Base-by-base conservation (phyloP, 2,888 invertebrate genomes). In the Emmelina monodactyla region DNA sequence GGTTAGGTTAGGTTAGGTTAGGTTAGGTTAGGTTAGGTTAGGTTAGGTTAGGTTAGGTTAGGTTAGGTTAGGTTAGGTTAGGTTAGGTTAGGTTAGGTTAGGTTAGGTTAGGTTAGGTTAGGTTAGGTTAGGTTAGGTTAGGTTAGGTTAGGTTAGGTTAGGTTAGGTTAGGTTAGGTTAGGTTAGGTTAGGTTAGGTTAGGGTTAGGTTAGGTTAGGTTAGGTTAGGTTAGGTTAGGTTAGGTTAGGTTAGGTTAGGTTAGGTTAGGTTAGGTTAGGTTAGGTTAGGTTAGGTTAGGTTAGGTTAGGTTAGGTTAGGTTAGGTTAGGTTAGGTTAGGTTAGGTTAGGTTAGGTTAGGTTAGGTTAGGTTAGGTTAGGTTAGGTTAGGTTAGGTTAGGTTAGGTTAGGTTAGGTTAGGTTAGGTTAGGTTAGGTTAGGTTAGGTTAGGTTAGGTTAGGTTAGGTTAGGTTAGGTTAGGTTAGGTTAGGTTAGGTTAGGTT, bases 31-130 rank as follows among this genome's bases (percentile, higher is more conserved):
- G 39, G 40, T 42, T 39, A 41, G 40, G 42, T 41, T 40, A 45
- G 42, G 42, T 45, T 41, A 41, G 45, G 45, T 43, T 41, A 43
- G 45, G 45, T 42, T 41, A 41, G 41, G 42, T 41, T 41, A 43
- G 43, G 43, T 42, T 40, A 40, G 41, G 43, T 40, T 43, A 40
- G 40, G 41, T 43, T 39, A 38, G 32, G 34, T 41, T 42, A 40
- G 37, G 39, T 40, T 39, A 43, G 41, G 43, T 43, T 40, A 43
- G 43, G 43, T 42, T 39, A 38, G 39, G 37, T 38, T 41, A 37
- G 38, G 41, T 41, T 41, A 38, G 35, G 39, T 40, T 37, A 37
- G 35, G 37, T 37, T 37, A 35, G 35, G 37, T 37, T 37, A 34
- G 35, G 37, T 37, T 37, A 37, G 33, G 37, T 35, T 35, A 34